These are phyloP conservation scores for Calidris pugnax DNA, from an alignment of 2,113 vertebrate species.

Conservation along the genomic window DNA sequence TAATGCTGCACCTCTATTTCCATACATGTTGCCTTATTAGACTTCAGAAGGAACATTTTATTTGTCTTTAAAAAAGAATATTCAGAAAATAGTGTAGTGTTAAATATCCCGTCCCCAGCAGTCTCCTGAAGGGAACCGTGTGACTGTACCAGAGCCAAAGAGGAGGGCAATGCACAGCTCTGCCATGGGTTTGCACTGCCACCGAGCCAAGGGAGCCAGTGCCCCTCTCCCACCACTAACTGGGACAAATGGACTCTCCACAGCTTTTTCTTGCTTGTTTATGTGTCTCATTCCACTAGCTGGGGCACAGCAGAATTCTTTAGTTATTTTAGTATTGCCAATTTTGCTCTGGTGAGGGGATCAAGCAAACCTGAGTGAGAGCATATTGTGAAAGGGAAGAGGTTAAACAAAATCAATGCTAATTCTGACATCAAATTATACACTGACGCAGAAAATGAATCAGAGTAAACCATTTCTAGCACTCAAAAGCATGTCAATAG, in stretches of 20 bases:
- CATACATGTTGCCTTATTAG: background rate
- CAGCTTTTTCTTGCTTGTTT: background rate
- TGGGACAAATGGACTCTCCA: background rate
- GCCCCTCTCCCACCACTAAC: background rate
- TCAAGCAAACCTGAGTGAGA: background rate
- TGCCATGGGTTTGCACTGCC: rapidly evolving
- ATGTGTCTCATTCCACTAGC: background rate
- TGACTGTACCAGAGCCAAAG: background rate
- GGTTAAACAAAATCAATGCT: background rate
- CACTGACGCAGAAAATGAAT: background rate
- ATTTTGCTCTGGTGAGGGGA: background rate
- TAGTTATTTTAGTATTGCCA: background rate
- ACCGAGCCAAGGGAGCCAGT: background rate
- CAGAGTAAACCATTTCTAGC: background rate
- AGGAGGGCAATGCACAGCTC: background rate
- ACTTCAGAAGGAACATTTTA: background rate
- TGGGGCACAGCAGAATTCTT: background rate
- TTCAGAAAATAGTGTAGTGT: background rate
- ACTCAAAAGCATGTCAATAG: background rate
- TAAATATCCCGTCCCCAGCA: background rate
- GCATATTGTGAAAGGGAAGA: background rate
- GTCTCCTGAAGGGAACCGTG: background rate
- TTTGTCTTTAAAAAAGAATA: background rate
- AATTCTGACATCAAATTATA: slow-evolving; percentile 15
- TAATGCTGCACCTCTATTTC: background rate